Evolutionary conservation across 2,888 invertebrate species (phyloP), one percentile per base, ranked within the genome.

Genomic region (Eustalomyia histrio): DNA sequence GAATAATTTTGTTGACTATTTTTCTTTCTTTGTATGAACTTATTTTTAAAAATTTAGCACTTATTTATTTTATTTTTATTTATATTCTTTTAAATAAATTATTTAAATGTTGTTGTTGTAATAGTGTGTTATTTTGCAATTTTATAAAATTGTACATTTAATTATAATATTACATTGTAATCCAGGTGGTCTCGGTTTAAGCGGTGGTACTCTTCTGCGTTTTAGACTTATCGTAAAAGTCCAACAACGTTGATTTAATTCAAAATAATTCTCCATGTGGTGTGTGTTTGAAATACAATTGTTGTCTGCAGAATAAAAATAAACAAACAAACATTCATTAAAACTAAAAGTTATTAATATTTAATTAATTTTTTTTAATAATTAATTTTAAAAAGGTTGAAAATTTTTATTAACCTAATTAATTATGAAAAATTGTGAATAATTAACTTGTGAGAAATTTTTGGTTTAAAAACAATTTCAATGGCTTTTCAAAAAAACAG

Each of bases 121-220:
- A 55, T 24, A 21, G 43, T 50, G 50, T 24, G 10, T 64, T 61
- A n/a, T 18, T 18, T 17, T 12, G 17, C 33, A 14, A 33, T 24
- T 71, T 64, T 47, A 24, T 10, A 33, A 17, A 55, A 55, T 80
- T 69, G 50, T 52, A n/a, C 43, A 6, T 50, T 47, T n/a, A 53
- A 17, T 72, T 21, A 74, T 35, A 47, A 29, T 63, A n/a, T 47
- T 47, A 47, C 24, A 43, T 65, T 57, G 64, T 73, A 24, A 74
- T 86, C 88, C 88, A 78, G 88, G 88, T 83, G 88, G 88, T 84
- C 88, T 85, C 60, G 88, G 88, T 80, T 88, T 88, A 68, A 87
- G 85, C 79, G 88, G 88, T 81, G 88, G 87, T 58, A 85, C 85
- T 85, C 87, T 85, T 85, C 80, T 81, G 67, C 87, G 86, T 85